Conservation (phyloP, 2,797 vertebrate genomes). For the Chanos chanos region DNA sequence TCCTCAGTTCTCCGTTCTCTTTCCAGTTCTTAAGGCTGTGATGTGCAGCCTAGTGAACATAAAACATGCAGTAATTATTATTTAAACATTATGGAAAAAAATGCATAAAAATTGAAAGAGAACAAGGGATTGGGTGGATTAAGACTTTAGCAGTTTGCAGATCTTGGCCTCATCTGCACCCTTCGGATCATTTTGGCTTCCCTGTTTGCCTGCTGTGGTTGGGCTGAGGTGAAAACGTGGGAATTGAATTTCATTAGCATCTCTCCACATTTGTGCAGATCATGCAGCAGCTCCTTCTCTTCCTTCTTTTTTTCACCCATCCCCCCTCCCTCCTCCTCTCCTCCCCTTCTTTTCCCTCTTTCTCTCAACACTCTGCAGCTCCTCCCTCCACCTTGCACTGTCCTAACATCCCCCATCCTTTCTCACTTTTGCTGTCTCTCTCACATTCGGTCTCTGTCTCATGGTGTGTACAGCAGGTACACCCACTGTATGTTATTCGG, state of each 20-base stretch:
- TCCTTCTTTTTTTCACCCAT: conserved; percentile 1
- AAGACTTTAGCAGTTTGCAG: not conserved
- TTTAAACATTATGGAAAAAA: no score
- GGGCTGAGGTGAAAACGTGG: conserved; percentile 46
- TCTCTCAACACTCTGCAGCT: conserved; percentile 37
- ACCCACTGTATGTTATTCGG: conserved; percentile 26
- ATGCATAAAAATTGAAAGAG: no score
- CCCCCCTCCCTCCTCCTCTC: conserved; percentile 23
- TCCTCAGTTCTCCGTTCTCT: not conserved
- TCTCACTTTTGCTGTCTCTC: conserved; percentile 36
- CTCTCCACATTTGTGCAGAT: conserved; percentile 41
- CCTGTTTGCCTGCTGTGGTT: conserved; percentile 27
- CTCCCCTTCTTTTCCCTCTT: conserved; percentile 48
- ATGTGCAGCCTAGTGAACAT: no score
- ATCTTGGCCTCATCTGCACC: not conserved
- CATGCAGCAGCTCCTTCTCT: conserved; percentile 46
- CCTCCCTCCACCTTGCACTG: conserved; percentile 56
- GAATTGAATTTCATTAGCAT: conserved; percentile 53
- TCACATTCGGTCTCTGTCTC: conserved; percentile 15
- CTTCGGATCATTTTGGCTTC: not conserved
- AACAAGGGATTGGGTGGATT: not conserved
- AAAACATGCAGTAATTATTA: no score
- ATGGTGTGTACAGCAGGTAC: conserved; percentile 4
- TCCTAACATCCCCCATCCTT: conserved; percentile 22
- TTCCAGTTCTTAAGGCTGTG: no score